Evolutionary conservation across 2,888 invertebrate genomes (phyloP).

Genomic region (Brachyptera putata): DNA sequence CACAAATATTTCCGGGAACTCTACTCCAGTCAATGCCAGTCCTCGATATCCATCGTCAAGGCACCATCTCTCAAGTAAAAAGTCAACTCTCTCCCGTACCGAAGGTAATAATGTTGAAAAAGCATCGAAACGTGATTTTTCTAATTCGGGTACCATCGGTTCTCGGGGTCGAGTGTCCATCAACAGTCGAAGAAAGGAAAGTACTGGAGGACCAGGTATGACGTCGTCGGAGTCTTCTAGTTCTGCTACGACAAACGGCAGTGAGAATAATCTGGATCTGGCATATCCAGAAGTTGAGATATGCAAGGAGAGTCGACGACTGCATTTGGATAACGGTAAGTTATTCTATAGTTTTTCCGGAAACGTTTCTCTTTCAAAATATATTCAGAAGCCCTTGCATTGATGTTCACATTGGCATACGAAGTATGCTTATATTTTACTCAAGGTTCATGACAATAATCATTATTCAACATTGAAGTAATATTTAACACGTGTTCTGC

Average conservation of each 20-base stretch:
- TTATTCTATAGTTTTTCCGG: too few relatives aligned
- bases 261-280: constrained; percentile 39
- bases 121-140: neutral
- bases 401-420: too few relatives aligned
- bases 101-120: constrained; percentile 27
- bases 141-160: constrained; percentile 23
- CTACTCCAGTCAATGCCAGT: constrained; percentile 28
- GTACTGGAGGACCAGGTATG: neutral
- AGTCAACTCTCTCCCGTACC: constrained; percentile 22
- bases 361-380: too few relatives aligned
- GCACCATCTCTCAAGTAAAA: constrained; percentile 26
- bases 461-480: too few relatives aligned
- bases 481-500: too few relatives aligned
- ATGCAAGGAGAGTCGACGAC: constrained; percentile 33
- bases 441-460: too few relatives aligned
- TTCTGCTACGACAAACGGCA: constrained; percentile 37
- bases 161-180: constrained; percentile 23
- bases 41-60: constrained; percentile 27
- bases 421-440: too few relatives aligned
- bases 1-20: constrained; percentile 47
- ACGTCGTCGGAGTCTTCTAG: constrained; percentile 27
- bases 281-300: constrained; percentile 38
- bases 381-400: too few relatives aligned
- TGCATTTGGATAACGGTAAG: constrained; percentile 37
- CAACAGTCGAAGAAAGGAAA: constrained; percentile 15